Percentiles rank a stretch among this genome's conserved stretches.
These are phyloP conservation scores for Melinaea marsaeus DNA, from an alignment of 2,888 invertebrate genomes.

Conservation along the genomic window DNA sequence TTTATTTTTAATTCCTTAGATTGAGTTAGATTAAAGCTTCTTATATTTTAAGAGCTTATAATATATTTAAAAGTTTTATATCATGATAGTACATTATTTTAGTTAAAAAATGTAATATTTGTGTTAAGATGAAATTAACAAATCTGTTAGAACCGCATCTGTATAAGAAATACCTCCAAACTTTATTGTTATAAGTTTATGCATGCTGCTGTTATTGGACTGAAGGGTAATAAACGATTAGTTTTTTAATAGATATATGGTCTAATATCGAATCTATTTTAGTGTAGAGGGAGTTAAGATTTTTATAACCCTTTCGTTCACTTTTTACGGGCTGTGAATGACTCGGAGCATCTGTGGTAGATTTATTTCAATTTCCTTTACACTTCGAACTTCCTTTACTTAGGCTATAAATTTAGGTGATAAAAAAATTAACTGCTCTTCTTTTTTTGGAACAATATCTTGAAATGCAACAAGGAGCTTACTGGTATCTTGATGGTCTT, in stretches of 20 bases:
- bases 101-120: no score
- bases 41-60: not conserved
- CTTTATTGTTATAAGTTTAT: not conserved
- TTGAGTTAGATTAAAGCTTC: no score
- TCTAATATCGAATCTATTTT: constrained; percentile 48
- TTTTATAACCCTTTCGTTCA: constrained; percentile 64
- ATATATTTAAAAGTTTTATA: not conserved
- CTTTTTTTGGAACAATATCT: constrained; percentile 47
- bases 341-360: constrained; percentile 70
- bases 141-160: no score
- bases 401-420: constrained; percentile 57
- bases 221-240: constrained; percentile 2
- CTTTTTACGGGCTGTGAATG: constrained; percentile 69
- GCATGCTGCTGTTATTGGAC: not conserved
- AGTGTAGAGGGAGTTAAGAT: constrained; percentile 46
- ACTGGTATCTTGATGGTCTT: not conserved
- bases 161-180: not conserved
- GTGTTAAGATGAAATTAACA: no score
- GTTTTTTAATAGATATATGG: not conserved
- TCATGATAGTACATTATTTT: not conserved
- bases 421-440: constrained; percentile 62
- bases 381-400: constrained; percentile 67
- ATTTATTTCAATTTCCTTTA: constrained; percentile 72
- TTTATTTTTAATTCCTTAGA: no score
- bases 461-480: constrained; percentile 35